A percentile compares a stretch with the other conserved stretches of the same genome.
Evolutionary conservation across 1,140 invertebrate species (phyloP).

Genomic region (Zophobas atratus): DNA sequence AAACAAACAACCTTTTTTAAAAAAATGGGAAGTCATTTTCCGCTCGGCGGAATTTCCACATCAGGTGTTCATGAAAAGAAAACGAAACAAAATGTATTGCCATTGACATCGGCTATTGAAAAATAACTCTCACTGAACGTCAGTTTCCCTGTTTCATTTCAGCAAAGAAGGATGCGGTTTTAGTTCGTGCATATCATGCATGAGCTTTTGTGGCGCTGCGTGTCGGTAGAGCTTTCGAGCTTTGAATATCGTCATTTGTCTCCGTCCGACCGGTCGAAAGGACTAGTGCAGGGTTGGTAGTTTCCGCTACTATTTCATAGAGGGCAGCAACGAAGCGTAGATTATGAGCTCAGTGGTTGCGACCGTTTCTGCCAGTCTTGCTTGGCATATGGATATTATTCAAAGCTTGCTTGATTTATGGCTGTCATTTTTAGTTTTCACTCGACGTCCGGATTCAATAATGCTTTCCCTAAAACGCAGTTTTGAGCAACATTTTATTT

Average conservation of each 20-base stretch:
- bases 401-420: conserved; percentile 46
- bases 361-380: conserved; percentile 40
- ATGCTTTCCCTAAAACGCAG: conserved; percentile 36
- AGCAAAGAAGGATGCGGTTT: conserved; percentile 21
- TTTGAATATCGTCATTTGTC: conserved; percentile 33
- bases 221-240: conserved; percentile 48
- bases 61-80: neutral
- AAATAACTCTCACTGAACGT: conserved; percentile 26
- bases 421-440: conserved; percentile 45
- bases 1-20: too few relatives aligned
- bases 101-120: neutral
- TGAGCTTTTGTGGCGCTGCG: conserved; percentile 57
- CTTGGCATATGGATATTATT: conserved; percentile 49
- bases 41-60: too few relatives aligned
- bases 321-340: conserved; percentile 54
- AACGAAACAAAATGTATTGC: neutral
- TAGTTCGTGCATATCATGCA: conserved; percentile 40
- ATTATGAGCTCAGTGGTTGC: conserved; percentile 48
- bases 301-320: conserved; percentile 60
- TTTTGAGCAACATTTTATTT: conserved; percentile 33
- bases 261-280: conserved; percentile 15
- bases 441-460: conserved; percentile 39
- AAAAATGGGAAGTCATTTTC: too few relatives aligned
- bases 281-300: conserved; percentile 44
- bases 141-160: conserved; percentile 4